Conservation (phyloP, 1,140 invertebrate species). For the Zelostemma sp. region DNA sequence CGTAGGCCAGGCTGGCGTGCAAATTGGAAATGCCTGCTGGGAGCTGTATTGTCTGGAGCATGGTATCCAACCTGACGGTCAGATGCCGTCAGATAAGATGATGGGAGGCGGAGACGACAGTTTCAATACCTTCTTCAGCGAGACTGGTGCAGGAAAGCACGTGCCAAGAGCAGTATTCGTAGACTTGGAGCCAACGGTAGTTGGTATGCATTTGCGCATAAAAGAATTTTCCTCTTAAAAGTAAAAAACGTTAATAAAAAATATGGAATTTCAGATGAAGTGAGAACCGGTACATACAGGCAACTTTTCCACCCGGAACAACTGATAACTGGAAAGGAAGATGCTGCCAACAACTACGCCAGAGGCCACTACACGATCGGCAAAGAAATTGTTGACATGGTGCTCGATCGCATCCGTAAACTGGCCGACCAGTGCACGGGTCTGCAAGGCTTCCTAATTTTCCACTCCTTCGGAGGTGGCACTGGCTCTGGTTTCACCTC, state of each 20-base stretch:
- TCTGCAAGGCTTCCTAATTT: constrained; percentile 85
- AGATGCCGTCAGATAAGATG: constrained; percentile 61
- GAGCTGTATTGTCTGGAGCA: constrained; percentile 85
- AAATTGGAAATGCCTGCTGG: constrained; percentile 85
- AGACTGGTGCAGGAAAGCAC: constrained; percentile 61
- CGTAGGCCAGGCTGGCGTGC: constrained; percentile 78
- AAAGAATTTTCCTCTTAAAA: neutral
- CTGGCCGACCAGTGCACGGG: constrained; percentile 85
- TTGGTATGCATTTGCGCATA: constrained; percentile 58
- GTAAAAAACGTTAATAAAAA: constrained; percentile 1
- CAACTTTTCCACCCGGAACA: constrained; percentile 83
- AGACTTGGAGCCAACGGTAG: constrained; percentile 78
- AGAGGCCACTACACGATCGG: constrained; percentile 90
- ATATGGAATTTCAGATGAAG: constrained; percentile 72
- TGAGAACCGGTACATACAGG: constrained; percentile 79
- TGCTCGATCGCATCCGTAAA: constrained; percentile 81
- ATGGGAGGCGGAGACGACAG: constrained; percentile 46
- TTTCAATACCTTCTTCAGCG: constrained; percentile 59
- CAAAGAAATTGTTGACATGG: constrained; percentile 86
- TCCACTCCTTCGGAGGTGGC: constrained; percentile 82
- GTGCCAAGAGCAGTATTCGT: constrained; percentile 77
- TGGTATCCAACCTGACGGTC: constrained; percentile 83
- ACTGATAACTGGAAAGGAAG: constrained; percentile 81
- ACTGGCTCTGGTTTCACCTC: constrained; percentile 80
- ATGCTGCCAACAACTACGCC: constrained; percentile 88